These are phyloP conservation scores for Actinernus sp. DNA, from an alignment of 92 coral and sea anemone genomes.

Conservation along the genomic window DNA sequence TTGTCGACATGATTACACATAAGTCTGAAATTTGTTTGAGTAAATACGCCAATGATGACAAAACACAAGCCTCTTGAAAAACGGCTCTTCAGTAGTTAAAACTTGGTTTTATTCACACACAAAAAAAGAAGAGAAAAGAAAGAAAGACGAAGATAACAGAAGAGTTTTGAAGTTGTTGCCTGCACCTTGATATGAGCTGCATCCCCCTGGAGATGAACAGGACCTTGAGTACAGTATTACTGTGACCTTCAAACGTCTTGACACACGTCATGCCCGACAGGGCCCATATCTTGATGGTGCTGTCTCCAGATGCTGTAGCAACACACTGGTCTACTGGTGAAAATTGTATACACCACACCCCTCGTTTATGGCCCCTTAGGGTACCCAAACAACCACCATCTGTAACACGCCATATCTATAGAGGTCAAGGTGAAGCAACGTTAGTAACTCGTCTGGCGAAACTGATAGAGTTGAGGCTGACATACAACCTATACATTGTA, in stretches of 20 bases:
- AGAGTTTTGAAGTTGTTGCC: too few relatives aligned
- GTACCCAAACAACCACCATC: conserved; percentile 84
- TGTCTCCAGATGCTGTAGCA: conserved; percentile 90
- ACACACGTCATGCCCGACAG: conserved; percentile 93
- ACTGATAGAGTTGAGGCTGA: too few relatives aligned
- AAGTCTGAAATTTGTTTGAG: too few relatives aligned
- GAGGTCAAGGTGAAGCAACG: not conserved
- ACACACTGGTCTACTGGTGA: conserved; percentile 96
- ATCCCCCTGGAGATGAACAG: conserved; percentile 83
- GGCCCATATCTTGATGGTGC: conserved; percentile 97
- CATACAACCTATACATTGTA: too few relatives aligned
- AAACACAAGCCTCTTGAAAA: too few relatives aligned
- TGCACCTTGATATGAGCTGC: conserved; percentile 95
- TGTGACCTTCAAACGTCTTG: conserved; percentile 96
- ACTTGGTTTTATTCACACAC: too few relatives aligned
- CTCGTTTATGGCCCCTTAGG: conserved; percentile 91
- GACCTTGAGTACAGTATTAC: conserved; percentile 86
- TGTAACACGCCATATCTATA: conserved; percentile 80
- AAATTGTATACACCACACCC: conserved; percentile 93
- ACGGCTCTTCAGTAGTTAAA: too few relatives aligned
- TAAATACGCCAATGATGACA: not conserved
- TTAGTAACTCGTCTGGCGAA: too few relatives aligned
- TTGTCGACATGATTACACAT: too few relatives aligned
- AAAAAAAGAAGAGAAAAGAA: too few relatives aligned
- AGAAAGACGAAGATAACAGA: not conserved